These are phyloP conservation scores for Leptopilina myrica DNA, from an alignment of 2,888 invertebrate species.

Conservation along the genomic window DNA sequence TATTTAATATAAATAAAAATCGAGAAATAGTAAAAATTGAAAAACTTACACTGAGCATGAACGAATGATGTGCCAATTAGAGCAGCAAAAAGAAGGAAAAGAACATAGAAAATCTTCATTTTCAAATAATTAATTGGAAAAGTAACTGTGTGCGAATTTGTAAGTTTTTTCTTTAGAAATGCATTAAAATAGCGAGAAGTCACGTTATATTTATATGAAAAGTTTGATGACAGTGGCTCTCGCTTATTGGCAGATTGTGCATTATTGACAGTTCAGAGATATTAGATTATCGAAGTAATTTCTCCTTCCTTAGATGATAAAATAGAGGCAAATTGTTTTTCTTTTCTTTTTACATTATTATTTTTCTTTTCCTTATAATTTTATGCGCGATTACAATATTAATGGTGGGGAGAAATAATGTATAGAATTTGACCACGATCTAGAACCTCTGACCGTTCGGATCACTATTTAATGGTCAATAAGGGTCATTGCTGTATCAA, in stretches of 20 bases:
- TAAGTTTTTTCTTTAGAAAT: background rate
- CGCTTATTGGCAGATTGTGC: no score
- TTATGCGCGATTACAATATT: no score
- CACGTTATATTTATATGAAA: conserved; percentile 8
- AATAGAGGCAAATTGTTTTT: no score
- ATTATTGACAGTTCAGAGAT: no score
- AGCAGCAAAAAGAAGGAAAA: background rate
- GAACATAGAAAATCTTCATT: conserved; percentile 13
- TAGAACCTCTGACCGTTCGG: no score
- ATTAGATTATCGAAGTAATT: no score
- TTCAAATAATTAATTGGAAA: background rate
- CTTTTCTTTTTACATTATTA: no score
- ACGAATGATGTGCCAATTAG: background rate
- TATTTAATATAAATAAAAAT: no score
- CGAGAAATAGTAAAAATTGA: background rate
- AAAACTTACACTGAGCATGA: conserved; percentile 13
- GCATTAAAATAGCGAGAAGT: background rate
- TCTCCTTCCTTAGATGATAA: no score
- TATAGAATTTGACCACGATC: no score
- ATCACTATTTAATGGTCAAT: background rate
- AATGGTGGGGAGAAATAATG: no score
- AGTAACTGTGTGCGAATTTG: background rate
- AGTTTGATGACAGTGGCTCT: background rate
- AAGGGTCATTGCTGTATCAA: conserved; percentile 17
- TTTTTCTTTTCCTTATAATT: no score